Evolutionary conservation across 2,888 invertebrate genomes (phyloP), one percentile per base, ranked within the genome.

Genomic region (Liodrosophila aerea): DNA sequence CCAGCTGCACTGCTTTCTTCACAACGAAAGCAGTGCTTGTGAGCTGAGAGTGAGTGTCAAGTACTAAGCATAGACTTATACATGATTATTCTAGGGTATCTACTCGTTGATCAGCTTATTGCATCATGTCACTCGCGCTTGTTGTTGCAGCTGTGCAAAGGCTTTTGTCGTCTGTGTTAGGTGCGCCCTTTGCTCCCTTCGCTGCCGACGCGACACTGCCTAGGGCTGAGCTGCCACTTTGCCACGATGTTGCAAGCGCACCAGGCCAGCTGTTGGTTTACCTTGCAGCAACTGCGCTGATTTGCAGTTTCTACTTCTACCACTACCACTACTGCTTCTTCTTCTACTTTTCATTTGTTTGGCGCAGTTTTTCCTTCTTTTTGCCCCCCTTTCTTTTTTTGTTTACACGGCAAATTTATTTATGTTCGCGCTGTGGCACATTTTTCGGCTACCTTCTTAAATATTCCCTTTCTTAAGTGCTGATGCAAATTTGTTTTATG

Each of bases 341-440:
- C 15, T 47, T 49, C 40, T 72, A 64, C 58, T 34, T 75, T 70
- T 75, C 66, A 60, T 74, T 76, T 72, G 52, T 59, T 56, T 56
- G 47, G 16, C 39, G 62, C 59, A 50, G 52, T 67, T 64, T 73
- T 74, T 66, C 49, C n/a, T n/a, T n/a, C n/a, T 67, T 64, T 33
- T 60, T 60, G 41, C 37, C 50, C 36, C 61, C 57, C 27, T 37
- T 53, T 47, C 47, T 33, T 54, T 73, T 73, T 76, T 72, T 85
- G 81, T 81, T 81, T 81, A 76, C 76, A 71, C 63, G 69, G 81
- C 81, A 81, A 85, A 81, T 81, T 81, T 85, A 81, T 81, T 83
- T 81, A 85, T 85, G 80, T 81, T 80, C 70, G 66, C 83, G 61
- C 65, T 69, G 76, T 73, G 85, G 54, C 56, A 56, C 56, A 72